phyloP scores from a whole-genome alignment of 2,888 invertebrate species.

The Scaptomyza reducta region DNA sequence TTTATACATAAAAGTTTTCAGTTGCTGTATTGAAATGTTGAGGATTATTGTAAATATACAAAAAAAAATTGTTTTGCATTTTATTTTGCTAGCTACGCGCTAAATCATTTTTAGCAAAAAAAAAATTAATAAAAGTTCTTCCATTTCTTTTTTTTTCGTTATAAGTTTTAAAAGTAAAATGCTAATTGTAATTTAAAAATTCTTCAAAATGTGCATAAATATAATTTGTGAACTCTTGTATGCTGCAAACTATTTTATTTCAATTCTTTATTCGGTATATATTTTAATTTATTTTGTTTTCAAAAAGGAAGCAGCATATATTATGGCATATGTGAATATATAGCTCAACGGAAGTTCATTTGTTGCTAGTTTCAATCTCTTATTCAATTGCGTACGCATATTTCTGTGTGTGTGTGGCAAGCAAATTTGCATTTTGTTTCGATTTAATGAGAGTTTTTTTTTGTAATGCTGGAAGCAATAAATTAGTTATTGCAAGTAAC shows the following conservation, averaged over 20 bases:
- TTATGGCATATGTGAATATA: conserved; percentile 28
- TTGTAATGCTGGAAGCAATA: conserved; percentile 38
- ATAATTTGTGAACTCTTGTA: conserved; percentile 23
- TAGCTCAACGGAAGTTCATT: conserved; percentile 40
- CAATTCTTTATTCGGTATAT: conserved; percentile 7
- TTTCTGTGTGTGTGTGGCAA: conserved; percentile 29
- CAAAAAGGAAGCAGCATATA: conserved; percentile 36
- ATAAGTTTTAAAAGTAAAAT: conserved; percentile 35
- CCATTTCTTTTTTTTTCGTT: not conserved
- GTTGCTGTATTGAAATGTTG: conserved; percentile 29
- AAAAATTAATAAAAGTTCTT: conserved; percentile 6
- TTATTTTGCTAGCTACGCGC: conserved; percentile 56
- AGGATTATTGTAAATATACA: conserved; percentile 20
- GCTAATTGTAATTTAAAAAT: conserved; percentile 24
- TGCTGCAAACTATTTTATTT: conserved; percentile 22
- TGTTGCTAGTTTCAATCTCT: conserved; percentile 7
- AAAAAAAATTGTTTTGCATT: conserved; percentile 32
- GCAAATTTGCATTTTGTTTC: conserved; percentile 22
- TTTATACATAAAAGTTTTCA: conserved; percentile 32
- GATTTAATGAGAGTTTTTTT: not conserved
- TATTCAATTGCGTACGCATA: conserved; percentile 7
- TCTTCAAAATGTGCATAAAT: conserved; percentile 18
- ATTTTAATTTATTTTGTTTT: not conserved
- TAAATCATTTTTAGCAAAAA: conserved; percentile 33
- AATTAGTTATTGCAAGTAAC: conserved; percentile 25